A percentile compares a stretch with the other conserved stretches of the same genome.
These are phyloP conservation scores for Psophia crepitans DNA, from an alignment of 2,113 vertebrate species.

Conservation along the genomic window DNA sequence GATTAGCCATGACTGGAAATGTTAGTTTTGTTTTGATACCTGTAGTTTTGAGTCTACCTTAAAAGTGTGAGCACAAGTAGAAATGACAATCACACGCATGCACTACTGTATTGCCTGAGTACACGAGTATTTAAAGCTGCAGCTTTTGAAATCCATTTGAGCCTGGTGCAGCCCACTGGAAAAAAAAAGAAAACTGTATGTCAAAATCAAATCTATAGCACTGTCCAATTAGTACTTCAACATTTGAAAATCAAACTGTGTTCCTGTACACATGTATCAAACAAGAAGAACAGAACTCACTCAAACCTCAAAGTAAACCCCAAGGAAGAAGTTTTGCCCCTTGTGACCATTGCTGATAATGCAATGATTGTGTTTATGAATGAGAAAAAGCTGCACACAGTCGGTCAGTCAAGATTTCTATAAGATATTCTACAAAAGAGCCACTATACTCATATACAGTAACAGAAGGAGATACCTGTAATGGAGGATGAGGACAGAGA, in stretches of 20 bases:
- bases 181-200: not conserved
- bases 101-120: too few species aligned
- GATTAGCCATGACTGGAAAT: not conserved
- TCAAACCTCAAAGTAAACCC: not conserved
- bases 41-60: not conserved
- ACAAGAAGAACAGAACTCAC: not conserved
- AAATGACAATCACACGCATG: not conserved
- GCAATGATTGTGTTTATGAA: not conserved
- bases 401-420: not conserved
- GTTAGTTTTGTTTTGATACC: not conserved
- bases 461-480: not conserved
- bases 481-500: not conserved
- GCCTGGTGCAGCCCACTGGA: not conserved
- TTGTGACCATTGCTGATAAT: not conserved
- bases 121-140: not conserved
- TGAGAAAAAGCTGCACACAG: not conserved
- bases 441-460: not conserved
- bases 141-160: not conserved
- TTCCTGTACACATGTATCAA: not conserved
- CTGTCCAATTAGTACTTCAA: not conserved
- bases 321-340: not conserved
- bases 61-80: not conserved
- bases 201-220: not conserved
- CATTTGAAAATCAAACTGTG: not conserved
- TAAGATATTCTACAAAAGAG: not conserved